Percentiles rank a stretch among this genome's conserved stretches.
Conservation (phyloP, 2,113 vertebrate genomes). For the Anhinga anhinga region DNA sequence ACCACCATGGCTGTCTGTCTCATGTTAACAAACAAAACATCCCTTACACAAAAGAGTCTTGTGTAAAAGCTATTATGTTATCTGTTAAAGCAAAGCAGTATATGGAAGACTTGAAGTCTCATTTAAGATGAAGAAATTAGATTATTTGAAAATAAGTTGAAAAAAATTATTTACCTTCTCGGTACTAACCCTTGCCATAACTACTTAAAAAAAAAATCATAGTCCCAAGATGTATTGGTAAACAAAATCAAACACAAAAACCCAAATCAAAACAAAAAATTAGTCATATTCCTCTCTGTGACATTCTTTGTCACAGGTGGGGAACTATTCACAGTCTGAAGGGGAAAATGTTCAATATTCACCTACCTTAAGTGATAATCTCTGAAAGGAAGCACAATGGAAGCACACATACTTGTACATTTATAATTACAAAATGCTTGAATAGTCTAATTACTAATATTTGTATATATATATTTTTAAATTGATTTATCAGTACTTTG, state of each 20-base stretch:
- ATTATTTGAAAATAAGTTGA: not conserved
- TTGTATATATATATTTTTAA: not conserved
- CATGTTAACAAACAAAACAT: not conserved
- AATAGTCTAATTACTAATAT: not conserved
- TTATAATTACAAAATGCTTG: not conserved
- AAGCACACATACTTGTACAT: not conserved
- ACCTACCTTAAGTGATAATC: not conserved
- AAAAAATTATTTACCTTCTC: not conserved
- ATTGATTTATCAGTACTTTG: not conserved
- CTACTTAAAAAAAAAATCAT: not conserved
- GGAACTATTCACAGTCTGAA: not conserved
- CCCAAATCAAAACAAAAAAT: no score
- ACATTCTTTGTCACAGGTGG: not conserved
- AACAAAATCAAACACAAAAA: not conserved
- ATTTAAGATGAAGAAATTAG: not conserved
- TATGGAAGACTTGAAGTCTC: not conserved
- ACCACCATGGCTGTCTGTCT: rapidly evolving
- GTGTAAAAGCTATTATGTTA: not conserved
- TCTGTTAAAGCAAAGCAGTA: not conserved
- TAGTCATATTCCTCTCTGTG: not conserved
- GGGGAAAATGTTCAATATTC: not conserved
- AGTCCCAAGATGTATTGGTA: not conserved
- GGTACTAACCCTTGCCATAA: not conserved
- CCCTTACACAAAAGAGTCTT: not conserved
- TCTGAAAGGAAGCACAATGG: not conserved